These are phyloP conservation scores for Synergus gifuensis DNA, from an alignment of 2,888 invertebrate genomes.

Conservation along the genomic window DNA sequence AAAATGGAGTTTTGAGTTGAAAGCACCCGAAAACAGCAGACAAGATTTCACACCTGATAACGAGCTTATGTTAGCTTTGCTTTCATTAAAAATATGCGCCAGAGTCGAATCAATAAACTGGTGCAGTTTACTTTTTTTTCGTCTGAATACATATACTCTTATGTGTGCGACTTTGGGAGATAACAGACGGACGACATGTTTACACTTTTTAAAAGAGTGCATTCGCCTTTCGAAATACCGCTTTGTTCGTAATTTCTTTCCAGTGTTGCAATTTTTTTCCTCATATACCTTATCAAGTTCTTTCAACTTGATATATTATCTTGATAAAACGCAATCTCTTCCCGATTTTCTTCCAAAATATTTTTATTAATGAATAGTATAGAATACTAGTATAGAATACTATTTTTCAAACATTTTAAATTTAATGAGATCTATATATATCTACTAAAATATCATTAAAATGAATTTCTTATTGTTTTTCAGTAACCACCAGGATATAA, in stretches of 20 bases:
- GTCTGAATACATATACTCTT: background rate
- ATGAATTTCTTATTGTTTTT: no score
- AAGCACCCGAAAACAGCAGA: background rate
- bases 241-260: slow-evolving; percentile 25
- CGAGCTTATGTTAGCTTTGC: background rate
- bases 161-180: slow-evolving; percentile 27
- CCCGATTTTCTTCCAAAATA: background rate
- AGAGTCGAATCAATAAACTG: slow-evolving; percentile 27
- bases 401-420: no score
- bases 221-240: slow-evolving; percentile 22
- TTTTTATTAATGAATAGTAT: no score
- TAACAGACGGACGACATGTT: slow-evolving; percentile 17
- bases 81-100: slow-evolving; percentile 6
- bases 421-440: no score
- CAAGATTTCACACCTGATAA: background rate
- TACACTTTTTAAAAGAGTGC: slow-evolving; percentile 32
- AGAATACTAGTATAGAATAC: no score
- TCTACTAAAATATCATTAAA: no score
- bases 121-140: slow-evolving; percentile 7
- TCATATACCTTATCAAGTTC: slow-evolving; percentile 3
- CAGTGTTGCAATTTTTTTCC: slow-evolving; percentile 5
- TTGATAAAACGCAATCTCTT: background rate
- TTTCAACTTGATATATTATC: slow-evolving; percentile 17
- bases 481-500: no score
- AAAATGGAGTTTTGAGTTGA: background rate